phyloP scores from a whole-genome alignment of 2,113 vertebrate genomes.

The Regulus satrapa region DNA sequence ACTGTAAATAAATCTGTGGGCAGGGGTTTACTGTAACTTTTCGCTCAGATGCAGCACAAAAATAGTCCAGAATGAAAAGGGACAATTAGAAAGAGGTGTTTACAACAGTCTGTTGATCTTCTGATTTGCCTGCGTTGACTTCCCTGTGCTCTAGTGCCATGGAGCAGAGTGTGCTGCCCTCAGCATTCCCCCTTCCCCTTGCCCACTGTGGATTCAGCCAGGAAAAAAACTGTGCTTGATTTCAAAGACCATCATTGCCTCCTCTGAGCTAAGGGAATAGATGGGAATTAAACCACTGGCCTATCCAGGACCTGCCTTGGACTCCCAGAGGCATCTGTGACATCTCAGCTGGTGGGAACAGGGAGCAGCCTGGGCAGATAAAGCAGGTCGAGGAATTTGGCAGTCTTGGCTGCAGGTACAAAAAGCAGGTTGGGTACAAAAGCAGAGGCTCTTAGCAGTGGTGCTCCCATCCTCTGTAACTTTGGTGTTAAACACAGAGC shows the following conservation, averaged over 20 bases:
- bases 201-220: not conserved
- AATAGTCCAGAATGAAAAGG: not conserved
- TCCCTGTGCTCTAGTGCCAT: not conserved
- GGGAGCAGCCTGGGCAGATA: not conserved
- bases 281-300: not conserved
- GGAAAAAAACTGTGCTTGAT: not conserved
- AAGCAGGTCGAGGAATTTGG: not conserved
- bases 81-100: not conserved
- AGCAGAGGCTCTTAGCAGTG: not conserved
- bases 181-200: accelerated
- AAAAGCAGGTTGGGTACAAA: not conserved
- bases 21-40: not conserved
- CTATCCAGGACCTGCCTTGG: not conserved
- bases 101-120: not conserved
- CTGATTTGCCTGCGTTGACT: not conserved
- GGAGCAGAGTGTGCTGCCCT: not conserved
- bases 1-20: not conserved
- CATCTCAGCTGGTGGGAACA: not conserved
- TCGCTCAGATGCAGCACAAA: not conserved
- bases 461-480: not conserved
- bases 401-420: not conserved
- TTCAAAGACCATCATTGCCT: not conserved
- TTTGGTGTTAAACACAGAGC: not conserved
- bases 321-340: not conserved
- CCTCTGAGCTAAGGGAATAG: not conserved